phyloP scores from a whole-genome alignment of 2,797 vertebrate species.

The Clarias pachynema region DNA sequence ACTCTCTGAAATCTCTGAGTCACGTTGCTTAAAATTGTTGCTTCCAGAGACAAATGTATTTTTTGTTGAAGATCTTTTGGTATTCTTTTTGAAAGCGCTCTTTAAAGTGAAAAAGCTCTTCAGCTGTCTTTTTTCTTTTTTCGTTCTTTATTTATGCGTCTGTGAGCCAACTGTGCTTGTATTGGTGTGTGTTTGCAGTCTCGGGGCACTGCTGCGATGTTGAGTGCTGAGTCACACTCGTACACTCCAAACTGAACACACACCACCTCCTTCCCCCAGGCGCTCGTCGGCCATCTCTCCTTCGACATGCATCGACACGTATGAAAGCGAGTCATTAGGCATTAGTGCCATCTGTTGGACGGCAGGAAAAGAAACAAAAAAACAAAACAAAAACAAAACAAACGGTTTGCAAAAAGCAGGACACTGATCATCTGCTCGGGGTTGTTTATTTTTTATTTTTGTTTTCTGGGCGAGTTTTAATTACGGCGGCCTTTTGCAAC shows the following conservation, averaged over 20 bases:
- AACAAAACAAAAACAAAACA: not conserved
- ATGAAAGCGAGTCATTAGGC: slow-evolving; percentile 60
- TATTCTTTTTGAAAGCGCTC: not conserved
- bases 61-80: slow-evolving; percentile 23
- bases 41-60: not conserved
- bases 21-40: not conserved
- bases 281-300: not conserved
- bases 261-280: not conserved
- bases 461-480: not conserved
- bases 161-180: slow-evolving; percentile 16
- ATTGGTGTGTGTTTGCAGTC: slow-evolving; percentile 30
- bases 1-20: not conserved
- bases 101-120: not conserved
- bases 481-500: not conserved
- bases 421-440: not conserved
- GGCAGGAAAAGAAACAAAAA: not conserved
- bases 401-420: not conserved
- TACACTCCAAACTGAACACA: slow-evolving; percentile 7
- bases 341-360: slow-evolving; percentile 82
- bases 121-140: not conserved
- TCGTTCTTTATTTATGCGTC: slow-evolving; percentile 36
- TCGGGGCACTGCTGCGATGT: slow-evolving; percentile 27
- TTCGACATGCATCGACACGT: slow-evolving; percentile 23
- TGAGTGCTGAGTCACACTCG: slow-evolving; percentile 43
- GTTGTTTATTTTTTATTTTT: not conserved